Evolutionary conservation across 2,113 vertebrate genomes (phyloP), one percentile per base, ranked within the genome.

Genomic region (Nycticryphes semicollaris): DNA sequence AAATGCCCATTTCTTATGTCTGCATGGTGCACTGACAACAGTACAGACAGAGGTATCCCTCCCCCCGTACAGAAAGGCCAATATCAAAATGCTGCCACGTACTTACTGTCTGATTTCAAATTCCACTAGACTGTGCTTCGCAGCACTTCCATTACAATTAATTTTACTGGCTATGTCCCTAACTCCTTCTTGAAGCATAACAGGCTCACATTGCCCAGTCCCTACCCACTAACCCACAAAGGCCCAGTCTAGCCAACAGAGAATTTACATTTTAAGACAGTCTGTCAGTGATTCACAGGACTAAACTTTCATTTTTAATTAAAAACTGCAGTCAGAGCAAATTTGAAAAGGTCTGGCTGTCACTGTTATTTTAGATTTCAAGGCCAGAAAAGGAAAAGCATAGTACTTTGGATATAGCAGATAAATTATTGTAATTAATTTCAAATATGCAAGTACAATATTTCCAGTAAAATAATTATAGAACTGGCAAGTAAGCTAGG

Each of bases 51-150:
- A 83, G 5, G 35, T 45, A 73, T 11, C 24, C 22, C 35, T 19
- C 50, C 6, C 16, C 19, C 37, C 1, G 0, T 7, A 59, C 24
- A 13, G 5, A 62, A 64, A 13, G 8, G 16, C 11, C 3, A 35
- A 2, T 54, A 68, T 41, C 59, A 84, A 86, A 84, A 78, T 18
- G 30, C 21, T 78, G 33, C 11, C 18, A 0, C 43, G 14, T 41
- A 53, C 17, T 77, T 66, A 72, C 21, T 25, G 3, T 12, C 28
- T 27, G 5, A 54, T 66, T 92, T 62, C 30, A 51, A 93, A 79
- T 72, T 87, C 31, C 16, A 28, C 14, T 45, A 33, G 14, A 20
- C 8, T 31, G 25, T 78, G 25, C 20, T 35, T 86, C 33, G 28
- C 20, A 70, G 21, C 30, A 74, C 28, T 81, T 80, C 23, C 13